phyloP scores from a whole-genome alignment of 1,140 invertebrate genomes.

The Drosophila ironensis region DNA sequence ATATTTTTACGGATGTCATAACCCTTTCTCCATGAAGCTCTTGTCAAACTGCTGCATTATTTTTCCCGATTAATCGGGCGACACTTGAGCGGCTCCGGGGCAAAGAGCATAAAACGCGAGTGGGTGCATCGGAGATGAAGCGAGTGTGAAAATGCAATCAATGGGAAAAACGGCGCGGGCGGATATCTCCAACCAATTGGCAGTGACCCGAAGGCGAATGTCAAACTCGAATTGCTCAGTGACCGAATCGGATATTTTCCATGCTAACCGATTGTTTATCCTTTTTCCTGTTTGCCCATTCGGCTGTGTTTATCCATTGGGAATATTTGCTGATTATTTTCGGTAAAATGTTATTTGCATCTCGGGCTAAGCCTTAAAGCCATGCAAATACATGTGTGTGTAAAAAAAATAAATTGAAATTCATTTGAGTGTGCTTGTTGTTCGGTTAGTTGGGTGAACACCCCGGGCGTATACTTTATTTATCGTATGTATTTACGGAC shows the following conservation, averaged over 20 bases:
- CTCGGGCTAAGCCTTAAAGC: conserved; percentile 56
- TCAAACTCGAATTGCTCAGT: conserved; percentile 54
- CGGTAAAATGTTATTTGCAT: conserved; percentile 58
- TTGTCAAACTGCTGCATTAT: conserved; percentile 13
- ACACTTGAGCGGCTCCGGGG: conserved; percentile 51
- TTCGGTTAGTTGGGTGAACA: conserved; percentile 37
- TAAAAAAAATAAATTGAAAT: conserved; percentile 61
- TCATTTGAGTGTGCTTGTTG: conserved; percentile 30
- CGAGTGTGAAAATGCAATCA: conserved; percentile 40
- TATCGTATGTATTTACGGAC: conserved; percentile 40
- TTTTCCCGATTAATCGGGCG: conserved; percentile 64
- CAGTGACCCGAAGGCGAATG: conserved; percentile 23
- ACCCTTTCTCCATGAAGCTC: no score
- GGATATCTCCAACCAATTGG: conserved; percentile 1
- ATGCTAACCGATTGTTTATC: conserved; percentile 17
- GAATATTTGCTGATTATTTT: conserved; percentile 43
- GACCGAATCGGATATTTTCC: conserved; percentile 52
- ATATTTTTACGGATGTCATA: no score
- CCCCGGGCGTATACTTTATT: conserved; percentile 38
- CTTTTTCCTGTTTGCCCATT: conserved; percentile 10
- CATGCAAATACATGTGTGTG: neutral
- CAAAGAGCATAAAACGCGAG: conserved; percentile 50
- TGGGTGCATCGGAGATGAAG: conserved; percentile 34
- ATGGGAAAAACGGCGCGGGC: neutral
- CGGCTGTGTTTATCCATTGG: conserved; percentile 44